phyloP scores from a whole-genome alignment of 2,797 vertebrate genomes.

The Tragopan temminckii region DNA sequence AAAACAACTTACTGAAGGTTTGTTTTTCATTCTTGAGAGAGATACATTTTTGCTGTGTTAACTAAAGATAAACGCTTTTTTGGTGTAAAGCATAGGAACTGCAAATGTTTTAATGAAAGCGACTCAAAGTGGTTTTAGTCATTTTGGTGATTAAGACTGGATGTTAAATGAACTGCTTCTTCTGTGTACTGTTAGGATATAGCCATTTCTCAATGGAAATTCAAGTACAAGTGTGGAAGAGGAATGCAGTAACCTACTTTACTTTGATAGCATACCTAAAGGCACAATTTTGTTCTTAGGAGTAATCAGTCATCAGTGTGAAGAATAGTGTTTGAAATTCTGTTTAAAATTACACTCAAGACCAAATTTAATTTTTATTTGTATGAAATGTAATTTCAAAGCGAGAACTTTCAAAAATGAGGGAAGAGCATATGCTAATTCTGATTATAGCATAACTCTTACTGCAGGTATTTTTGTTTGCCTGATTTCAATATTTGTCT shows the following conservation, averaged over 20 bases:
- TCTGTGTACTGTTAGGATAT: neutral
- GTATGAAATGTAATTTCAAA: neutral
- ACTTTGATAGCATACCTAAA: neutral
- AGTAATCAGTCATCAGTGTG: neutral
- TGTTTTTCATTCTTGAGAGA: neutral
- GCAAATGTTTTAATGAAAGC: neutral
- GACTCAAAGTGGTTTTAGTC: neutral
- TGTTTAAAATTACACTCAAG: neutral
- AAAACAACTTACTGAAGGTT: neutral
- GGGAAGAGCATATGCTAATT: neutral
- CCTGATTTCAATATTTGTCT: neutral
- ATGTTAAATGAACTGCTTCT: neutral
- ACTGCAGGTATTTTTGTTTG: neutral
- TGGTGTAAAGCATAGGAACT: neutral
- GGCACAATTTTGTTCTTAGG: neutral
- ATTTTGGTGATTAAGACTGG: neutral
- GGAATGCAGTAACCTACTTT: neutral
- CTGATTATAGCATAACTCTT: neutral
- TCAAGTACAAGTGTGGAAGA: neutral
- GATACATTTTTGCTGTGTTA: neutral
- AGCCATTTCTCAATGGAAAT: conserved; percentile 28
- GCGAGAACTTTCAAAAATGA: neutral
- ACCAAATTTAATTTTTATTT: neutral
- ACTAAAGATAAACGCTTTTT: neutral
- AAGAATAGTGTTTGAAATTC: neutral